Base-by-base conservation (phyloP, 2,113 vertebrate genomes). In the Rhea americana region DNA sequence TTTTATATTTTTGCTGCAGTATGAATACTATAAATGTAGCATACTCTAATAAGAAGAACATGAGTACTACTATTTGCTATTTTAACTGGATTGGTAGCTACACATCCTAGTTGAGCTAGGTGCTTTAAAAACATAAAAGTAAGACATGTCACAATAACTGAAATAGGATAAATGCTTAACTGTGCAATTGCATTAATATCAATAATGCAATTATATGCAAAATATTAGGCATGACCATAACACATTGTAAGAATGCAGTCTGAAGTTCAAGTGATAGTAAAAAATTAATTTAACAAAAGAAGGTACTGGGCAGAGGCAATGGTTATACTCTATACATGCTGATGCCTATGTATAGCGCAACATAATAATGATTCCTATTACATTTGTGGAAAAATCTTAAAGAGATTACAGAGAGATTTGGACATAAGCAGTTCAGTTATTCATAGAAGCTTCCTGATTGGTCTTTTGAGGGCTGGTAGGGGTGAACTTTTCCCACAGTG, bases 21-120 rank as follows among this genome's bases (percentile, higher is more conserved):
- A 65, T 81, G 35, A 66, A 1, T 41, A 21, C 16, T 89, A 3
- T 55, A 70, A 89, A 63, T 32, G 32, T 43, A 71, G n/a, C 13
- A 35, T 8, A 21, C n/a, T 89, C 59, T 61, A 80, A 83, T 80
- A 90, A 85, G 91, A 92, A 50, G 24, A 71, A 51, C 28, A 8
- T 25, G 7, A 67, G 5, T 71, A 25, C 32, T 75, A 7, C 39
- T 92, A 15, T 59, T 89, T 70, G 78, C 5, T 80, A 75, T 80
- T 89, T 92, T 65, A 56, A 51, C 39, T 48, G 65, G 20, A 85
- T 35, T 55, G 63, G 20, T n/a, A 72, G 14, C 58, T 84, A 25
- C 15, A 55, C 62, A 17, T 76, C 73, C 35, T n/a, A 63, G 24
- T 72, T 91, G 55, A 71, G 32, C 43, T 77, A 9, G 39, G 4